Percentiles rank a stretch among this genome's conserved stretches.
phyloP scores from a whole-genome alignment of 2,113 vertebrate genomes.

The Seriola dumerili region DNA sequence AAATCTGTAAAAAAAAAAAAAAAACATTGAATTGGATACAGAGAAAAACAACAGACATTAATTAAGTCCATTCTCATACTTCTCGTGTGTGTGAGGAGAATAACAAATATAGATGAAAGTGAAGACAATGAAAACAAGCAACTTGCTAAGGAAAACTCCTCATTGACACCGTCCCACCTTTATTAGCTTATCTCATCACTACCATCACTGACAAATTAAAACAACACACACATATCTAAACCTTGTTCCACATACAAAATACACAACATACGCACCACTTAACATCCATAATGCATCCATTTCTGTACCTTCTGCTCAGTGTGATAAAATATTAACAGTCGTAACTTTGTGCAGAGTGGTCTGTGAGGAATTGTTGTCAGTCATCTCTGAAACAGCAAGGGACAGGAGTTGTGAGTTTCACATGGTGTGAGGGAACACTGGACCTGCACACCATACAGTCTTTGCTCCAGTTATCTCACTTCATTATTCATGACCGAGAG shows the following conservation, averaged over 20 bases:
- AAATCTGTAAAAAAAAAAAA: background rate
- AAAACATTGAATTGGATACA: background rate
- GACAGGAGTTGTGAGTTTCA: conserved; percentile 39
- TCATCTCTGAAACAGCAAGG: conserved; percentile 50
- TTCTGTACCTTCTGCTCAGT: conserved; percentile 40
- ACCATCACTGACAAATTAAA: background rate
- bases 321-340: conserved; percentile 65
- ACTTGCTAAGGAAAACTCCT: background rate
- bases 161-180: background rate
- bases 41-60: background rate
- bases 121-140: background rate
- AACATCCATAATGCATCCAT: conserved; percentile 51
- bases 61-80: background rate
- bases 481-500: conserved; percentile 52
- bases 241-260: conserved; percentile 12
- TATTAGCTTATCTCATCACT: background rate
- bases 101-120: background rate
- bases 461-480: conserved; percentile 17
- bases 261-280: conserved; percentile 33
- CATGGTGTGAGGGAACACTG: background rate
- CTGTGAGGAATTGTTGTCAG: conserved; percentile 49
- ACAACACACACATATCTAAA: background rate
- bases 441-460: background rate
- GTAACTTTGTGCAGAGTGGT: conserved; percentile 5
- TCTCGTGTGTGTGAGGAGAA: background rate